Conservation (phyloP, 1,140 invertebrate species). For the Anastatus disparis region DNA sequence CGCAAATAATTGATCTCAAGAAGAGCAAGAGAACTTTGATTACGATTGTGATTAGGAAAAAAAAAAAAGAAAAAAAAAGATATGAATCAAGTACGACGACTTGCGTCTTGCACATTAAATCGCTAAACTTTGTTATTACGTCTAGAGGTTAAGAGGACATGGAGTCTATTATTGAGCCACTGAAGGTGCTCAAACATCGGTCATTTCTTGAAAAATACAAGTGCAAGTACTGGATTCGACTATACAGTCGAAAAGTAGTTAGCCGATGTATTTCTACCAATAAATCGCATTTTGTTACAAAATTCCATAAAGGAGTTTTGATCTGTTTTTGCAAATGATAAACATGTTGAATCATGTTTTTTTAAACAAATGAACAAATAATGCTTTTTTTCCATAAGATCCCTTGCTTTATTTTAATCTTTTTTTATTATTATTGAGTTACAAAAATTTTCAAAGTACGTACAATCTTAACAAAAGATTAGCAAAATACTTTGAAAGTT, state of each 20-base stretch:
- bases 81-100: conserved; percentile 44
- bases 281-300: conserved; percentile 61
- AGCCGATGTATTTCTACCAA: conserved; percentile 60
- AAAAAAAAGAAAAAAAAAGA: conserved; percentile 44
- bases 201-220: conserved; percentile 42
- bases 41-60: conserved; percentile 63
- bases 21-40: conserved; percentile 57
- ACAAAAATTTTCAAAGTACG: conserved; percentile 39
- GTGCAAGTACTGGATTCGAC: conserved; percentile 46
- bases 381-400: conserved; percentile 33
- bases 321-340: conserved; percentile 40
- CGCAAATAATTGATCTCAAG: conserved; percentile 67
- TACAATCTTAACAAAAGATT: conserved; percentile 5
- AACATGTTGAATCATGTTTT: conserved; percentile 36
- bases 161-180: conserved; percentile 57
- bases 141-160: conserved; percentile 51
- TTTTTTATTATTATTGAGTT: conserved; percentile 32
- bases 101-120: conserved; percentile 49
- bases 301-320: conserved; percentile 47
- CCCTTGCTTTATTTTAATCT: conserved; percentile 37
- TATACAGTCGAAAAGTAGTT: conserved; percentile 51
- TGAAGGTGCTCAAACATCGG: conserved; percentile 47
- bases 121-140: conserved; percentile 49
- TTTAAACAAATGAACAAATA: conserved; percentile 32
- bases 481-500: conserved; percentile 33